Percentiles rank a stretch among this genome's conserved stretches.
phyloP scores from a whole-genome alignment of 2,797 vertebrate species.

The Pantherophis alleghaniensis region DNA sequence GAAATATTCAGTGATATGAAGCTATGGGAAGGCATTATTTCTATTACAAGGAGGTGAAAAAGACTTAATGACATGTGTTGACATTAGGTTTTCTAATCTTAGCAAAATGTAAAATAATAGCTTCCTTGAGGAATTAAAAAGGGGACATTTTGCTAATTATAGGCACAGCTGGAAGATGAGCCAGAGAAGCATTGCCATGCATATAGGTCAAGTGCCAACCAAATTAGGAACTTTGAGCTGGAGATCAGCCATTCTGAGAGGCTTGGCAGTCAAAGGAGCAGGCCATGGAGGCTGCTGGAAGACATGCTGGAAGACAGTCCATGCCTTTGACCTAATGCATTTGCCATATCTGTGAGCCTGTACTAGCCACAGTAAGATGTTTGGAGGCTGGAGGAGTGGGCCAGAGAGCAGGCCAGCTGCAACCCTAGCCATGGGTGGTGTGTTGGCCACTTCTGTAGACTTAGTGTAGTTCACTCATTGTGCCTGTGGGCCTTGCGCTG shows the following conservation, averaged over 20 bases:
- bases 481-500: neutral
- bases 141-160: neutral
- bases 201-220: neutral
- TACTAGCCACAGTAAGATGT: neutral
- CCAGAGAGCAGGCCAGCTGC: neutral
- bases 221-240: neutral
- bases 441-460: neutral
- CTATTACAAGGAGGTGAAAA: constrained; percentile 82
- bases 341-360: neutral
- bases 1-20: neutral
- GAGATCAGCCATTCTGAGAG: neutral
- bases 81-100: constrained; percentile 89
- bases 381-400: neutral
- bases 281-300: neutral
- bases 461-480: neutral
- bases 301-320: neutral
- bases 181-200: neutral
- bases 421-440: neutral
- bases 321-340: neutral
- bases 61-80: constrained; percentile 94
- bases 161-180: neutral
- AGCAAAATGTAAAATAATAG: constrained; percentile 90
- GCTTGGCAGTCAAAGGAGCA: neutral
- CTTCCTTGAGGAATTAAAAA: neutral
- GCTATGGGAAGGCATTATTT: neutral